These are phyloP conservation scores for Drosophila ficusphila DNA, from an alignment of 1,140 invertebrate genomes.

Conservation along the genomic window DNA sequence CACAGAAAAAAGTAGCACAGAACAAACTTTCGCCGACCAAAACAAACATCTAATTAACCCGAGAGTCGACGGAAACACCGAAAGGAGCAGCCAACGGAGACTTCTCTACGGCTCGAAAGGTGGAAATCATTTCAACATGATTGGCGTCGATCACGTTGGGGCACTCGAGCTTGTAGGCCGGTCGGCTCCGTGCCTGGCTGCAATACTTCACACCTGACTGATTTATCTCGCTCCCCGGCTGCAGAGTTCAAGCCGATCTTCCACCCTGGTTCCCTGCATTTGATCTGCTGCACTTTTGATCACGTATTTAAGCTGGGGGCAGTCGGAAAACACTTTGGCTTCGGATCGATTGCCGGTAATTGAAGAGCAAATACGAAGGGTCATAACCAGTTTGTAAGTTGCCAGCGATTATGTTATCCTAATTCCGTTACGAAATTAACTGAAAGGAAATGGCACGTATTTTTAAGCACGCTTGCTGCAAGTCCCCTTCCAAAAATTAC, in stretches of 20 bases:
- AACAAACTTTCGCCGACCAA: slow-evolving; percentile 39
- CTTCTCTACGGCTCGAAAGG: slow-evolving; percentile 25
- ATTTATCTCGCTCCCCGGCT: slow-evolving; percentile 52
- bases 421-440: not conserved
- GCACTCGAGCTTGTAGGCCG: slow-evolving; percentile 24
- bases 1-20: slow-evolving; percentile 3
- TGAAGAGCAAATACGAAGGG: slow-evolving; percentile 58
- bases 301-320: slow-evolving; percentile 48
- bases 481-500: not conserved
- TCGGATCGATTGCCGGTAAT: slow-evolving; percentile 41
- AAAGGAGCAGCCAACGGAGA: slow-evolving; percentile 20
- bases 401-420: slow-evolving; percentile 19
- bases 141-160: slow-evolving; percentile 73
- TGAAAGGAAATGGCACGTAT: not conserved
- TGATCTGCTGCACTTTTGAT: slow-evolving; percentile 53
- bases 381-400: slow-evolving; percentile 22
- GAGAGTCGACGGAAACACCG: slow-evolving; percentile 21
- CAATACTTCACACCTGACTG: slow-evolving; percentile 78
- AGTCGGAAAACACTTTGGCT: slow-evolving; percentile 34
- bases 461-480: too few relatives aligned
- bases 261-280: slow-evolving; percentile 29
- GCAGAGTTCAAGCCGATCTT: slow-evolving; percentile 27
- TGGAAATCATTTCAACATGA: slow-evolving; percentile 61
- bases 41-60: slow-evolving; percentile 81
- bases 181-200: slow-evolving; percentile 54